Percentiles rank a stretch among this genome's conserved stretches.
Evolutionary conservation across 1,140 invertebrate species (phyloP).

Genomic region (Cotesia glomerata): DNA sequence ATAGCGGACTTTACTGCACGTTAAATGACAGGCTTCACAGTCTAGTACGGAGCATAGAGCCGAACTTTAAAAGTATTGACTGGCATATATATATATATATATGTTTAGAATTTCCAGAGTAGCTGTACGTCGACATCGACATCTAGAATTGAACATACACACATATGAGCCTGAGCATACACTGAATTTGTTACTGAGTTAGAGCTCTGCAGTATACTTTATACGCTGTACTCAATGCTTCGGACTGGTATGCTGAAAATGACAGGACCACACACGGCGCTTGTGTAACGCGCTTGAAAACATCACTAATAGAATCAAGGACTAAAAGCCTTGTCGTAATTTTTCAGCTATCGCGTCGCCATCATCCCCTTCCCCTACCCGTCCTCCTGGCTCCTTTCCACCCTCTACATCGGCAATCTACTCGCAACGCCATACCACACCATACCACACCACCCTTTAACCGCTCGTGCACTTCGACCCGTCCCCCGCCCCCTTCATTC

Average conservation of each 20-base stretch:
- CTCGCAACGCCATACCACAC: no score
- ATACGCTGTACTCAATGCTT: neutral
- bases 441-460: no score
- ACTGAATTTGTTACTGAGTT: no score
- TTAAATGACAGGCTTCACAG: neutral
- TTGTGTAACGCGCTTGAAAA: slow-evolving; percentile 51
- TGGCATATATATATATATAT: neutral
- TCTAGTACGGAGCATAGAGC: no score
- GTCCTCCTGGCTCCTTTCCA: neutral
- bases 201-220: neutral
- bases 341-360: slow-evolving; percentile 38
- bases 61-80: no score
- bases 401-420: neutral
- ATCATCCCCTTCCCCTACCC: slow-evolving; percentile 1
- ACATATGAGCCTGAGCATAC: neutral
- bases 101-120: slow-evolving; percentile 3
- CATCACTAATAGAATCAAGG: slow-evolving; percentile 51
- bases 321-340: slow-evolving; percentile 55
- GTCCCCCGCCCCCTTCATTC: slow-evolving; percentile 19
- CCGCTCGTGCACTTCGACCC: slow-evolving; percentile 15
- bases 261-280: slow-evolving; percentile 49
- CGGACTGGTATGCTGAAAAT: slow-evolving; percentile 39
- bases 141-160: slow-evolving; percentile 12
- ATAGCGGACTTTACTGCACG: neutral
- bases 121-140: neutral